Conservation (phyloP, 2,797 vertebrate species). For the Eleutherodactylus coqui region DNA sequence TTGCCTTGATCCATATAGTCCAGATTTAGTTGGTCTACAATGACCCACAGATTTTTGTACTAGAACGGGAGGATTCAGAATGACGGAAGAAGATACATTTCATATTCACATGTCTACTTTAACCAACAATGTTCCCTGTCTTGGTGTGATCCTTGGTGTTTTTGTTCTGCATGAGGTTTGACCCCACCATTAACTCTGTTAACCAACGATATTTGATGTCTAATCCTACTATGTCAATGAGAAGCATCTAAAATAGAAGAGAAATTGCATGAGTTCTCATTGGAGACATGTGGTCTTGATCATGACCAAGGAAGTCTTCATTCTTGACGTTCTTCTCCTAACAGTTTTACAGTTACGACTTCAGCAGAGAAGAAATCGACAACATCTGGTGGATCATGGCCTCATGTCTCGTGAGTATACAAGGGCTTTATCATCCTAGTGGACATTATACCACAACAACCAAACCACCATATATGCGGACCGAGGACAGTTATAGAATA, state of each 20-base stretch:
- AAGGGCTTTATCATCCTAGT: background rate
- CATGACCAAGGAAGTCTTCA: conserved; percentile 12
- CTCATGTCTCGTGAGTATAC: conserved; percentile 95
- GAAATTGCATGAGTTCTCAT: conserved; percentile 41
- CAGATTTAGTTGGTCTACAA: background rate
- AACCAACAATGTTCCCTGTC: background rate
- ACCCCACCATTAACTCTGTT: conserved; percentile 51
- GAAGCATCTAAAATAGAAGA: background rate
- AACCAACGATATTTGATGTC: conserved; percentile 24
- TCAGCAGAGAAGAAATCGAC: conserved; percentile 94
- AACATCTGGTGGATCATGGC: conserved; percentile 94
- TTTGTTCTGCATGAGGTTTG: conserved; percentile 46
- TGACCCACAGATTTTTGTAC: background rate
- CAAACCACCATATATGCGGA: background rate
- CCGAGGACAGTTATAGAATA: background rate
- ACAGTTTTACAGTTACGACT: conserved; percentile 97
- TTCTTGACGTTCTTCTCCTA: conserved; percentile 68
- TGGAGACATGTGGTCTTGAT: background rate
- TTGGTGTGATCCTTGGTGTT: conserved; percentile 11
- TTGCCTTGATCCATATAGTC: background rate
- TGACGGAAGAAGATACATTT: background rate
- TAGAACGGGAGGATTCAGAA: background rate
- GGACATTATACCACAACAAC: background rate
- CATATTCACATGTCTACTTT: background rate
- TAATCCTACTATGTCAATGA: conserved; percentile 15